Conservation (phyloP, 2,888 invertebrate species). For the Drosophila peninsularis region DNA sequence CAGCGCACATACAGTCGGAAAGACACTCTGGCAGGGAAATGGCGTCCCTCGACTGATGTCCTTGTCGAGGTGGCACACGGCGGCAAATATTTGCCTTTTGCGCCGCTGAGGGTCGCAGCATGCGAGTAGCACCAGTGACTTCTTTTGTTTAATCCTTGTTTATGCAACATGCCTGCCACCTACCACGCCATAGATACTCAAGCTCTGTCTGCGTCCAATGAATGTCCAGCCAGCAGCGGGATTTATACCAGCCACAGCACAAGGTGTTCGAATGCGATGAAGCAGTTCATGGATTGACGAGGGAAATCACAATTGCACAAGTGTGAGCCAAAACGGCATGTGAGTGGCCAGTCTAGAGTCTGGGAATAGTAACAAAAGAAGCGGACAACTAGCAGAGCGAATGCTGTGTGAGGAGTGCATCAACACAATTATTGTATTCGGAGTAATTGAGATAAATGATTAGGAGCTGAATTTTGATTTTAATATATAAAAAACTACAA, state of each 20-base stretch:
- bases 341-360: neutral
- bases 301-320: neutral
- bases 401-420: neutral
- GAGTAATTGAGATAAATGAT: neutral
- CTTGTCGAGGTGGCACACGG: conserved; percentile 58
- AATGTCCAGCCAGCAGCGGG: conserved; percentile 48
- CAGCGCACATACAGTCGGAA: conserved; percentile 9
- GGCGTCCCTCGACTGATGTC: conserved; percentile 42
- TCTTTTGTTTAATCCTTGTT: conserved; percentile 76
- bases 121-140: conserved; percentile 30
- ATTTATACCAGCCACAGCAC: conserved; percentile 41
- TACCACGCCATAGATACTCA: conserved; percentile 52
- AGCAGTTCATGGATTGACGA: conserved; percentile 27
- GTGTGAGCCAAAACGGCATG: neutral
- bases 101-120: conserved; percentile 4
- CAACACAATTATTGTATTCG: too few species aligned
- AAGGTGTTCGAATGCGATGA: conserved; percentile 25
- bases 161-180: conserved; percentile 76
- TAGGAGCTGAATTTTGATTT: too few species aligned
- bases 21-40: conserved; percentile 57
- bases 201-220: conserved; percentile 22
- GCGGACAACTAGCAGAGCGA: neutral
- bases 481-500: too few species aligned
- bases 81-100: conserved; percentile 67
- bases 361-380: too few species aligned